A percentile compares a stretch with the other conserved stretches of the same genome.
These are phyloP conservation scores for Calyptommatus sinebrachiatus DNA, from an alignment of 2,113 vertebrate genomes.

Conservation along the genomic window DNA sequence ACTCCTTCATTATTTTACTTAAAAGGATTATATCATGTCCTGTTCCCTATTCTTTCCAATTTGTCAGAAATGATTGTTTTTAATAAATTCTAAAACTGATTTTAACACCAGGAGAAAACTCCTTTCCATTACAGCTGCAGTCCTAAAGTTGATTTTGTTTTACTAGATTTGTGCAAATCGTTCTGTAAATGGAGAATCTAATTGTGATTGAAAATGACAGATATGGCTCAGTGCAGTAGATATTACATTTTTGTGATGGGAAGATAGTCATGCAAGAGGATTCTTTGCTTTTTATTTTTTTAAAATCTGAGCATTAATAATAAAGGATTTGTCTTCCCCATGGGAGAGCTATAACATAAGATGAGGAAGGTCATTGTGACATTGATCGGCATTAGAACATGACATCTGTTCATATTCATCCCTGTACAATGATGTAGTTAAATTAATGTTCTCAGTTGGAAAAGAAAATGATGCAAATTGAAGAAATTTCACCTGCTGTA, in stretches of 20 bases:
- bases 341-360: conserved; percentile 17
- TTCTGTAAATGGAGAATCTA: conserved; percentile 38
- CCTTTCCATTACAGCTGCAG: conserved; percentile 32
- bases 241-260: conserved; percentile 53
- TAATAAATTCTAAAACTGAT: conserved; percentile 6
- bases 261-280: conserved; percentile 26
- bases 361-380: conserved; percentile 34
- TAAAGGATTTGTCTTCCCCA: conserved; percentile 38
- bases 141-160: conserved; percentile 7
- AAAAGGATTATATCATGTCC: background rate
- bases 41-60: accelerated
- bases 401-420: conserved; percentile 43
- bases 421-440: conserved; percentile 9
- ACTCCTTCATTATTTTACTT: background rate
- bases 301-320: conserved; percentile 46
- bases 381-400: conserved; percentile 25
- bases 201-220: conserved; percentile 43
- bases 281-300: background rate
- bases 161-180: conserved; percentile 23
- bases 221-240: conserved; percentile 23
- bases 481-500: background rate
- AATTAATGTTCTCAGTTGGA: conserved; percentile 19
- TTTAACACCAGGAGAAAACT: conserved; percentile 30
- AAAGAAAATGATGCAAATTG: background rate
- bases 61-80: background rate